phyloP scores from a whole-genome alignment of 92 coral and sea anemone species.

The Pocillopora meandrina region DNA sequence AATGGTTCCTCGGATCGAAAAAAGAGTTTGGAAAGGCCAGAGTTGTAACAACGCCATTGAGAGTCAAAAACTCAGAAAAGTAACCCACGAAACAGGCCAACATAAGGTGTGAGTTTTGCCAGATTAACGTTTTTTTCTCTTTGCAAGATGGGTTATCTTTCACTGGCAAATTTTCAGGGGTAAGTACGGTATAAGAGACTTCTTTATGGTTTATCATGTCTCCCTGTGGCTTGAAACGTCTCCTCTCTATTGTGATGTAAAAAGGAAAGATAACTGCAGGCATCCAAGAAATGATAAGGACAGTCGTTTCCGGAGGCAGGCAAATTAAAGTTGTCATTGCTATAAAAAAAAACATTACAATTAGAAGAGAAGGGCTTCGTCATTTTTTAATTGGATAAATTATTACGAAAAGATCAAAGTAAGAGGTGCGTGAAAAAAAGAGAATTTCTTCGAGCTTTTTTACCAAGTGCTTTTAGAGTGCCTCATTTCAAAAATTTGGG shows the following conservation, averaged over 20 bases:
- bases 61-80: slow-evolving; percentile 62
- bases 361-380: too few relatives aligned
- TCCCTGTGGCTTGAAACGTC: not conserved
- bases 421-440: too few relatives aligned
- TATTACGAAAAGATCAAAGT: too few relatives aligned
- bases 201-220: slow-evolving; percentile 11
- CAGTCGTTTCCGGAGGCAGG: slow-evolving; percentile 62
- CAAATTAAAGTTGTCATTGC: slow-evolving; percentile 77
- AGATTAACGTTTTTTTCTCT: slow-evolving; percentile 47
- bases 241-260: slow-evolving; percentile 54
- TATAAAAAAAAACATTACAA: not conserved
- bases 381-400: too few relatives aligned
- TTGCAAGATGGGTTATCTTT: slow-evolving; percentile 25
- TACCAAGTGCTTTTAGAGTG: too few relatives aligned
- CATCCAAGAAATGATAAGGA: slow-evolving; percentile 51
- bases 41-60: slow-evolving; percentile 76
- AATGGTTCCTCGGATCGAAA: slow-evolving; percentile 75
- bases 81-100: slow-evolving; percentile 57
- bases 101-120: slow-evolving; percentile 39
- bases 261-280: slow-evolving; percentile 49
- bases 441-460: too few relatives aligned
- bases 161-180: slow-evolving; percentile 19
- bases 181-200: slow-evolving; percentile 40
- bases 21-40: slow-evolving; percentile 69
- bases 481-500: too few relatives aligned